Evolutionary conservation across 2,797 vertebrate genomes (phyloP).

Genomic region (Jordanella pulchra): DNA sequence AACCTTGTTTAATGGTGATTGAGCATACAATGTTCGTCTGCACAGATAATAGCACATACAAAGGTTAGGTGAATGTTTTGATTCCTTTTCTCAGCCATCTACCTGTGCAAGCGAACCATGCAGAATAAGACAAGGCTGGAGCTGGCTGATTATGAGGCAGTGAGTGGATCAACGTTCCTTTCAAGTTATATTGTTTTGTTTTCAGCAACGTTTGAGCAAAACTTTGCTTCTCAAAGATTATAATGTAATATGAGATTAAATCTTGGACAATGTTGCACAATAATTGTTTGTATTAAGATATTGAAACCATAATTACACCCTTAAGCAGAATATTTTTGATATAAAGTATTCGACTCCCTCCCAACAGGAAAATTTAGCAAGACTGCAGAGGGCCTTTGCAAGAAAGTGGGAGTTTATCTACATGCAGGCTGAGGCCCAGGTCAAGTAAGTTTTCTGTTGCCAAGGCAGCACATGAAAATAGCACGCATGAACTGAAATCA

Average conservation of each 20-base stretch:
- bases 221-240: conserved; percentile 34
- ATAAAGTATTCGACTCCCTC: not conserved
- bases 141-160: conserved; percentile 97
- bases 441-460: conserved; percentile 90
- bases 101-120: conserved; percentile 99
- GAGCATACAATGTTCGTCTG: not conserved
- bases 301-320: not conserved
- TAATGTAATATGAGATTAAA: not conserved
- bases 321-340: not conserved
- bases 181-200: conserved; percentile 18
- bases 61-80: not conserved
- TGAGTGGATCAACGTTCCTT: conserved; percentile 76
- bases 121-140: conserved; percentile 99
- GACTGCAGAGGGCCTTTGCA: conserved; percentile 97
- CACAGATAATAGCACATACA: conserved; percentile 11
- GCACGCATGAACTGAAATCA: conserved; percentile 21
- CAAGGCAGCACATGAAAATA: conserved; percentile 52
- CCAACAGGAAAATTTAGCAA: conserved; percentile 93
- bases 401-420: conserved; percentile 99
- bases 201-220: conserved; percentile 32
- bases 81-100: conserved; percentile 85
- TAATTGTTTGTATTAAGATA: too few species aligned
- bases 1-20: conserved; percentile 7
- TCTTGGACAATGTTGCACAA: not conserved
- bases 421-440: conserved; percentile 99